Base-by-base conservation (phyloP, 2,888 invertebrate species). In the Scaptodrosophila latifasciaeformis region DNA sequence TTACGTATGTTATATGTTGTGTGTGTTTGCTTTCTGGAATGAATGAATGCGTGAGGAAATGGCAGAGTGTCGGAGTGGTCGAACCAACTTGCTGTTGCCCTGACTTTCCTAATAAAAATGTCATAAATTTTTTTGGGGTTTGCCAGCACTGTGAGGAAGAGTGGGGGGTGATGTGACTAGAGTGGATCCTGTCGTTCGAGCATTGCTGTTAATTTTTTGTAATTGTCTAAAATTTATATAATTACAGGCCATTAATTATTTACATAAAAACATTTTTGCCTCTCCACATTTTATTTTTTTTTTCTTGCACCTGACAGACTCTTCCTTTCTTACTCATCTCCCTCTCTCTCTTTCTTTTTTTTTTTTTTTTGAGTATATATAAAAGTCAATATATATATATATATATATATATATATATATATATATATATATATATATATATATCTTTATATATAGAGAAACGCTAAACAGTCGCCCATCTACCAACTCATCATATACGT, bases 161-260 rank as follows among this genome's bases (percentile, higher is more conserved):
- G n/a, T n/a, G n/a, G n/a, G n/a, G n/a, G n/a, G n/a, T n/a, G n/a
- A n/a, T n/a, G n/a, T n/a, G n/a, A n/a, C n/a, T n/a, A n/a, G n/a
- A n/a, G 18, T 40, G 17, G 7, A 19, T 10, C 19, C 31, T 37
- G 35, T 49, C 31, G 49, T 44, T 49, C 40, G 54, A n/a, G n/a
- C 58, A 46, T 62, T 62, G 17, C 17, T 76, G 72, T 70, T 82
- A 76, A 79, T 79, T 80, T 82, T 83, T 80, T 75, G 66, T 76
- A 82, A 83, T 82, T 79, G 81, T 69, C 68, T 62, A 64, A 82
- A 83, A 83, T 82, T 82, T 81, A 82, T 70, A 76, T 82, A 82
- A 82, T 82, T 82, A 82, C 74, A 68, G 55, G 65, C 67, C 69
- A 82, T 82, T 83, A 82, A 83, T 83, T 81, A 83, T 83, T 82